Base-by-base conservation (phyloP, 2,113 vertebrate genomes). In the Macrotus californicus region DNA sequence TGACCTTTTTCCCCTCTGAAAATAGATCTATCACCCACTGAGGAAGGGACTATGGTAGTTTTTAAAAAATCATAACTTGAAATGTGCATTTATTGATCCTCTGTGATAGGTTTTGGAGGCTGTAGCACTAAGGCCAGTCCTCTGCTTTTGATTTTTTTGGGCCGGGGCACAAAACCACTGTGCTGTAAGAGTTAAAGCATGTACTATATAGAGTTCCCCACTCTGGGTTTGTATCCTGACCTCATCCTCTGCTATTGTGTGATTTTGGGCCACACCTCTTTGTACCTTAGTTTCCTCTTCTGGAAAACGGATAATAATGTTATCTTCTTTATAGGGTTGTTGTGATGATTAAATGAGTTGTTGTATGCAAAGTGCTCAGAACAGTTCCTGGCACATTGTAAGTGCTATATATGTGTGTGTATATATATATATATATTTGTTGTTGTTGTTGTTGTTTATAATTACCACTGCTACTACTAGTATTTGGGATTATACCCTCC, bases 281-380 rank as follows among this genome's bases (percentile, higher is more conserved):
- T 94, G 73, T 91, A 67, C 50, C 48, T 96, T 46, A 73, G 59
- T 73, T 76, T 95, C 34, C 82, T 88, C 77, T 85, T 95, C 89
- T 93, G 86, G 94, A 96, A 96, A 93, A 93, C 7, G 15, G 96
- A 92, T 97, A 96, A 80, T 94, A 64, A 81, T 96, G 70, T 94
- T 91, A 50, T 96, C 94, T 96, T 97, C 94, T 97, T 96, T 95
- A 85, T 96, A 96, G 96, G 94, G 73, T 94, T 85, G 85, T 96
- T 95, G 90, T 91, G 87, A 79, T 96, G 94, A 94, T 94, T 95
- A 96, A 95, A 92, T 97, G 96, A 96, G 96, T 96, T 91, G 82
- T 92, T 94, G 54, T 93, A 66, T 94, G 82, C 91, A 95, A 70
- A 97, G 82, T 95, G 96, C 90, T 97, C 93, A 95, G 96, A 93